Percentiles rank a stretch among this genome's conserved stretches.
phyloP scores from a whole-genome alignment of 2,797 vertebrate species.

The Epinephelus coioides region DNA sequence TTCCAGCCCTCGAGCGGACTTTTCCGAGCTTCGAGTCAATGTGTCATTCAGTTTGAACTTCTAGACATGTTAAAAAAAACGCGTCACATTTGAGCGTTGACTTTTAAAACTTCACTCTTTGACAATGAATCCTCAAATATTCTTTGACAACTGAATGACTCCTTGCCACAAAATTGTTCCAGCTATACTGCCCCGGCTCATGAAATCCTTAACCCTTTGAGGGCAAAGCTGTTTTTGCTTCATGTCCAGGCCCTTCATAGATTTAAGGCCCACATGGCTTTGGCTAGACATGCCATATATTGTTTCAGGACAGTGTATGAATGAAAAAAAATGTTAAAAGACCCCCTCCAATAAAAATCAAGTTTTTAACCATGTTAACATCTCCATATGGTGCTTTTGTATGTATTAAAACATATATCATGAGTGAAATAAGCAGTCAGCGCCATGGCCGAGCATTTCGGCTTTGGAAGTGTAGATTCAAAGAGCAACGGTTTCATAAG shows the following conservation, averaged over 20 bases:
- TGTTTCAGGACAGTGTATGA: no score
- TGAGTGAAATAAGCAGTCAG: no score
- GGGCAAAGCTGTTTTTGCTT: constrained; percentile 7
- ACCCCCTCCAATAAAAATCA: no score
- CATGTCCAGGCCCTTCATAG: neutral
- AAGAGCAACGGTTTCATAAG: no score
- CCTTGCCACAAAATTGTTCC: constrained; percentile 17
- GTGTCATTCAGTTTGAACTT: constrained; percentile 44
- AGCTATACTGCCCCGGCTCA: constrained; percentile 15
- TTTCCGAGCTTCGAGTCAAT: constrained; percentile 41
- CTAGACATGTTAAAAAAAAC: neutral
- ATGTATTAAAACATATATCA: no score
- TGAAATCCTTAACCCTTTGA: constrained; percentile 33
- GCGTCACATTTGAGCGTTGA: neutral
- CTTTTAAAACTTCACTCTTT: constrained; percentile 38
- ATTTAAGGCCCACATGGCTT: neutral
- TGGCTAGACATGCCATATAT: no score
- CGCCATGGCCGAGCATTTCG: no score
- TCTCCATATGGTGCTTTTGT: no score
- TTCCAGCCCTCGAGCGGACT: constrained; percentile 32
- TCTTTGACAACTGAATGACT: constrained; percentile 30
- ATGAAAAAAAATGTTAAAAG: no score
- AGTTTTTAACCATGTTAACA: no score
- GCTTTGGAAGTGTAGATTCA: no score
- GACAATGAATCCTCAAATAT: constrained; percentile 31